Percentiles rank a stretch among this genome's conserved stretches.
phyloP scores from a whole-genome alignment of 2,113 vertebrate species.

The Cololabis saira region DNA sequence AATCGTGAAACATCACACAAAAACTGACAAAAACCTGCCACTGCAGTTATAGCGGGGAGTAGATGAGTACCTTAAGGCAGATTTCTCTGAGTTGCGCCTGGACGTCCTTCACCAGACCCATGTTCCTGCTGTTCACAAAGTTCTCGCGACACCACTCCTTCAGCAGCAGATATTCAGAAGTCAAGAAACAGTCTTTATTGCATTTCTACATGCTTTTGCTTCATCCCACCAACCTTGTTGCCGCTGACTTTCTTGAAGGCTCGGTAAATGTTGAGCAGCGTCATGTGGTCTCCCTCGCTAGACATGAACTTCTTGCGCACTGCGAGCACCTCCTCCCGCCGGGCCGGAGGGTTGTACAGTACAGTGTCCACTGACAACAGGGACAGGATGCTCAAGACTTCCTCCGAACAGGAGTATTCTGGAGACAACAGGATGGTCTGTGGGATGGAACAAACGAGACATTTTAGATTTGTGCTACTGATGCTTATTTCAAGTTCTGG shows the following conservation, averaged over 20 bases:
- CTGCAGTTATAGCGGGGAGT: too few relatives aligned
- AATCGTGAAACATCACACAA: too few relatives aligned
- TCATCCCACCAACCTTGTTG: constrained; percentile 83
- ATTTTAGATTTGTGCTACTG: neutral
- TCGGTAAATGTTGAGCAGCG: constrained; percentile 90
- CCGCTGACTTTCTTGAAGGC: constrained; percentile 88
- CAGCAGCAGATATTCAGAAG: neutral
- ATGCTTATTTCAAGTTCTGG: too few relatives aligned
- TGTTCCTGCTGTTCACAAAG: constrained; percentile 94
- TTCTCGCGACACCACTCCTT: constrained; percentile 98
- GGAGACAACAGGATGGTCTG: constrained; percentile 93
- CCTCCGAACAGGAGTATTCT: constrained; percentile 91
- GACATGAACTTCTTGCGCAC: constrained; percentile 91
- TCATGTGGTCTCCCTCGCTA: constrained; percentile 94
- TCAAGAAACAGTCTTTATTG: neutral
- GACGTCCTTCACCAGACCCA: constrained; percentile 90
- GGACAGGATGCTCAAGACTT: constrained; percentile 92
- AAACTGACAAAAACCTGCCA: too few relatives aligned
- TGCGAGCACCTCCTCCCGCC: constrained; percentile 88
- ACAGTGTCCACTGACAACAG: constrained; percentile 94
- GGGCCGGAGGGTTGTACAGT: constrained; percentile 88
- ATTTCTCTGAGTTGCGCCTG: constrained; percentile 93
- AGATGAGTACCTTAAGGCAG: constrained; percentile 91
- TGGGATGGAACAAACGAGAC: constrained; percentile 2
- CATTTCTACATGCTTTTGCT: neutral